These are phyloP conservation scores for Drosophila pseudotalamancana DNA, from an alignment of 2,888 invertebrate genomes.

Conservation along the genomic window DNA sequence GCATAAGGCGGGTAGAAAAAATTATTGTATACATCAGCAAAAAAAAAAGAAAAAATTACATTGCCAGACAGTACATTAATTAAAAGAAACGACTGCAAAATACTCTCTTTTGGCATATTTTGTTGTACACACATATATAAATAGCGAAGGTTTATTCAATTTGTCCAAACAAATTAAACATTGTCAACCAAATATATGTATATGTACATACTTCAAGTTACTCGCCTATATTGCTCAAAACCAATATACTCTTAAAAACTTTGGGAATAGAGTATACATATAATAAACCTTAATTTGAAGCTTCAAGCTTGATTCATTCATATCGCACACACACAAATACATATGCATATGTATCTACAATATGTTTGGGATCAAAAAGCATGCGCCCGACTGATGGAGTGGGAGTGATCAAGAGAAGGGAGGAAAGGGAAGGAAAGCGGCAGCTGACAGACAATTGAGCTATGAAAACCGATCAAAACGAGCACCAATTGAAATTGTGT, in stretches of 20 bases:
- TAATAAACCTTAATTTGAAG: constrained; percentile 76
- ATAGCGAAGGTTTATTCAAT: too few relatives aligned
- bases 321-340: constrained; percentile 29
- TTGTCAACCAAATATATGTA: too few relatives aligned
- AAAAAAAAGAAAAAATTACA: constrained; percentile 36
- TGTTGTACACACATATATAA: not conserved
- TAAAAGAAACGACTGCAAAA: not conserved
- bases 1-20: constrained; percentile 30
- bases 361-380: constrained; percentile 33
- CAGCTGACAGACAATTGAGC: constrained; percentile 60
- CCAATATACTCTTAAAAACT: not conserved
- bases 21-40: constrained; percentile 74
- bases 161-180: constrained; percentile 10
- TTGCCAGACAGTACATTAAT: not conserved
- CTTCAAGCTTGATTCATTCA: constrained; percentile 74
- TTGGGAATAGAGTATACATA: constrained; percentile 39
- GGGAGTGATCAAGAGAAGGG: not conserved
- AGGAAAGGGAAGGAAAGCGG: not conserved
- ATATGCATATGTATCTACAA: constrained; percentile 35
- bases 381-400: not conserved
- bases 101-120: not conserved
- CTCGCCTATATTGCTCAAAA: too few relatives aligned
- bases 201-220: too few relatives aligned
- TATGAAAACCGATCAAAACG: constrained; percentile 70
- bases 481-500: constrained; percentile 68